These are phyloP conservation scores for Paralichthys olivaceus DNA, from an alignment of 2,113 vertebrate genomes.

Conservation along the genomic window DNA sequence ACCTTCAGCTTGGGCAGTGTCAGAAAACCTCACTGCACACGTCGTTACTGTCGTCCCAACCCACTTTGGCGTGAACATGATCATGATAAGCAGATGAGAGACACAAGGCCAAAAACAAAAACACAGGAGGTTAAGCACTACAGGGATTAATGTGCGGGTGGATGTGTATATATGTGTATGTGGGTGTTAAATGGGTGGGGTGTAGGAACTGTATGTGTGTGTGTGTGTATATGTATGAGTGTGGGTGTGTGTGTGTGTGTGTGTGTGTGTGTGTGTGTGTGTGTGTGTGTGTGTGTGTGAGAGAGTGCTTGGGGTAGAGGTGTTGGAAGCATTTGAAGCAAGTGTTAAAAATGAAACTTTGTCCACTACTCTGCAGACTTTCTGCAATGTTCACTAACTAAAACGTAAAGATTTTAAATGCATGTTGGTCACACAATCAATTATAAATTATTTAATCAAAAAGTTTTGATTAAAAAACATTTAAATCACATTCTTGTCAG, in stretches of 20 bases:
- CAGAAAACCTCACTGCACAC: conserved; percentile 7
- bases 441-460: too few relatives aligned
- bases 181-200: conserved; percentile 64
- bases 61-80: conserved; percentile 28
- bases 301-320: conserved; percentile 44
- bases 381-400: background rate
- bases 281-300: background rate
- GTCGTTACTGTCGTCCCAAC: conserved; percentile 4
- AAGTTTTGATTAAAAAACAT: too few relatives aligned
- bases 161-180: conserved; percentile 29
- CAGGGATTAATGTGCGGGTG: conserved; percentile 31
- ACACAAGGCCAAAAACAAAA: conserved; percentile 12
- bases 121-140: conserved; percentile 11
- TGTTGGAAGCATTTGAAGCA: conserved; percentile 39
- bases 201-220: conserved; percentile 19
- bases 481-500: too few relatives aligned
- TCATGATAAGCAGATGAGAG: conserved; percentile 34
- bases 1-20: conserved; percentile 15
- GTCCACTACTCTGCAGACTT: background rate
- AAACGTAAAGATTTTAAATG: background rate
- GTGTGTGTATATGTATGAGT: too few relatives aligned
- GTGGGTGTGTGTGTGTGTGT: conserved; percentile 34
- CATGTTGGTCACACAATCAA: background rate
- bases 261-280: conserved; percentile 53
- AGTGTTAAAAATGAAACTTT: conserved; percentile 8